phyloP scores from a whole-genome alignment of 2,797 vertebrate species.

The Hippoglossus hippoglossus region DNA sequence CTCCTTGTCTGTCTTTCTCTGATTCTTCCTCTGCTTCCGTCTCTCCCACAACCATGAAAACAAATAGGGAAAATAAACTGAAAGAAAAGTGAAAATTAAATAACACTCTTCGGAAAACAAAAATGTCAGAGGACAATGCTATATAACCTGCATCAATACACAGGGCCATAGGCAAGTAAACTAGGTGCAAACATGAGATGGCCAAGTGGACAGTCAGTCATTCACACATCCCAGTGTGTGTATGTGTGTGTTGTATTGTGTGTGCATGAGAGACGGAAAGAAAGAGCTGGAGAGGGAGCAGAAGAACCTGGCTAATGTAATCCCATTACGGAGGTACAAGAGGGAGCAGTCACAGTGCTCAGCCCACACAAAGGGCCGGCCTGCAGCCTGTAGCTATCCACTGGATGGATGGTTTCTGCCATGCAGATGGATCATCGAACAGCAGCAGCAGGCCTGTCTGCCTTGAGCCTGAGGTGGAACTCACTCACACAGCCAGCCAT shows the following conservation, averaged over 20 bases:
- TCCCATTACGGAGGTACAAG: slow-evolving; percentile 87
- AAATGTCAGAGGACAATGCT: slow-evolving; percentile 43
- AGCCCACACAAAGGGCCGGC: slow-evolving; percentile 83
- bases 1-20: slow-evolving; percentile 20
- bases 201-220: slow-evolving; percentile 65
- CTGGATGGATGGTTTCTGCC: slow-evolving; percentile 79
- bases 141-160: slow-evolving; percentile 62
- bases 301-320: slow-evolving; percentile 86
- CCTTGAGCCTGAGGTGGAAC: slow-evolving; percentile 69
- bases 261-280: slow-evolving; percentile 6
- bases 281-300: slow-evolving; percentile 66
- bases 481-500: slow-evolving; percentile 69
- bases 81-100: slow-evolving; percentile 26
- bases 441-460: slow-evolving; percentile 64
- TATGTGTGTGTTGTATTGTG: slow-evolving; percentile 13
- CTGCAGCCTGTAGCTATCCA: slow-evolving; percentile 80
- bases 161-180: slow-evolving; percentile 58
- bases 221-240: slow-evolving; percentile 47
- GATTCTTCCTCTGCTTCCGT: slow-evolving; percentile 22
- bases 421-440: slow-evolving; percentile 80
- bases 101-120: slow-evolving; percentile 33
- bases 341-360: slow-evolving; percentile 85
- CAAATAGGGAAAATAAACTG: slow-evolving; percentile 20
- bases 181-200: slow-evolving; percentile 52
- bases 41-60: slow-evolving; percentile 21